Evolutionary conservation across 1,140 invertebrate species (phyloP), one percentile per base, ranked within the genome.

Genomic region (Acromyrmex heyeri): DNA sequence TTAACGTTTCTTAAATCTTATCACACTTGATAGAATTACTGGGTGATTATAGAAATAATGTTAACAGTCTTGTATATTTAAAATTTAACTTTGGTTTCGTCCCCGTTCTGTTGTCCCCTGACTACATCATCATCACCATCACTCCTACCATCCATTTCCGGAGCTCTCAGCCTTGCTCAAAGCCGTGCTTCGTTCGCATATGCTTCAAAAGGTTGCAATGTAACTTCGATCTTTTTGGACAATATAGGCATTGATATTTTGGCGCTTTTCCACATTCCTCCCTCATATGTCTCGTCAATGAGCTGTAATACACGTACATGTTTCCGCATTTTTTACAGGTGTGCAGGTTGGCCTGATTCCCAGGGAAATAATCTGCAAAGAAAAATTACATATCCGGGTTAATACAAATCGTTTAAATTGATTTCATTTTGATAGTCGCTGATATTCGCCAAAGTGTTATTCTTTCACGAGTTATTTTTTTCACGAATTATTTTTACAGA

Each of bases 261-360:
- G 95, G 95, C 21, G 93, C 86, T 82, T 95, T 92, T 6, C 95
- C 95, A 88, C 96, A 96, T 88, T 96, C 95, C 34, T 95, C 95
- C 73, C 94, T 93, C 70, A 95, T 83, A 86, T 96, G 96, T 38
- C 95, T 92, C 44, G 91, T 92, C 77, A 96, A 91, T 34, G 94
- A 95, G 27, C 94, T 94, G 77, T 94, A 93, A 86, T 95, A 94
- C 70, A 93, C 92, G 91, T 96, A 96, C 8, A 88, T 82, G 64
- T 95, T 95, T 62, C 95, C 95, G 82, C 96, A 96, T 24, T 87
- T 88, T 0, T 87, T 90, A 87, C 95, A 96, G 8, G 73, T 67
- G 67, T 50, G 48, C 65, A 34, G 16, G 18, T 57, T 34, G 70
- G 38, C 65, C 79, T 83, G 85, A 85, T 64, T 75, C 0, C 27